Base-by-base conservation (phyloP, 1,140 invertebrate species). In the Eurosta solidaginis region DNA sequence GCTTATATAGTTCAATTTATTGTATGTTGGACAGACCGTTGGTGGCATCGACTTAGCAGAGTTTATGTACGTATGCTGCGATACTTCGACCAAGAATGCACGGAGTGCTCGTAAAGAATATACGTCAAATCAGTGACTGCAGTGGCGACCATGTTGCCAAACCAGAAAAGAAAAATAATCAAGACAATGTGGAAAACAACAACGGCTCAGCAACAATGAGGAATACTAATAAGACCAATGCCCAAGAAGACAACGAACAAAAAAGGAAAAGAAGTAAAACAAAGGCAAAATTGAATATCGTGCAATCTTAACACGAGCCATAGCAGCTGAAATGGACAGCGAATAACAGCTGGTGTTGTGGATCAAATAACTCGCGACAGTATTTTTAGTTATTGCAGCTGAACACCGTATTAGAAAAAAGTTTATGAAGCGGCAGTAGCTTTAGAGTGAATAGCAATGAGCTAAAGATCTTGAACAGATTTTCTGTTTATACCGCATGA, bases 241-340 rank as follows among this genome's bases (percentile, higher is more conserved):
- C n/a, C n/a, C n/a, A n/a, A n/a, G n/a, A n/a, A n/a, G 20, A 68
- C 59, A 40, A 27, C 14, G 10, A 49, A 54, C 50, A 54, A 17
- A 25, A 29, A 20, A 54, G 27, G 25, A 2, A 22, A 54, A 54
- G 20, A 59, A 33, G 6, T 12, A 33, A 68, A 68, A 3, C n/a
- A 12, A 68, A 40, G n/a, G 33, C 59, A 40, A 47, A 74, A 74
- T 45, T 74, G 42, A 74, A 74, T 74, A 45, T 74, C 44, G 73
- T 42, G 73, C 73, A 42, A 74, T 74, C 73, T 74, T 44, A 74
- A 74, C 73, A 74, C 73, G 73, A 74, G 73, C 73, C 73, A 74
- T 29, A 27, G 44, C 40, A 45, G 73, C 73, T 74, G 73, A 44
- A 27, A 22, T 22, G 3, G 22, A 20, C 59, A 68, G 40, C 10